These are phyloP conservation scores for Teleogryllus oceanicus DNA, from an alignment of 2,888 invertebrate species.

Conservation along the genomic window DNA sequence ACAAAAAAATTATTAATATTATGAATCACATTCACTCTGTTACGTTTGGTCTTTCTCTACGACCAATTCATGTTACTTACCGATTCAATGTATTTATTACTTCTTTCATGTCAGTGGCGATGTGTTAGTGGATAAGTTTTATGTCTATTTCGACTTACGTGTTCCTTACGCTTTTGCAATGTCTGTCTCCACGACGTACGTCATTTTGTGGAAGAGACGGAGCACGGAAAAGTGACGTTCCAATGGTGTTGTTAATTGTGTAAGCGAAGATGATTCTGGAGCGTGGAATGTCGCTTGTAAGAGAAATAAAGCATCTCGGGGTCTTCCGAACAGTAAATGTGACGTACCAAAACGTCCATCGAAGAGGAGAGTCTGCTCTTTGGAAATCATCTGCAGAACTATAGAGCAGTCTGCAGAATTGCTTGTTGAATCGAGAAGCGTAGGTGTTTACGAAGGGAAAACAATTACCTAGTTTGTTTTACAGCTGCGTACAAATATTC, in stretches of 20 bases:
- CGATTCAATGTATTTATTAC: background rate
- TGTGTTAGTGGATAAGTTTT: background rate
- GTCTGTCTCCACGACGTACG: background rate
- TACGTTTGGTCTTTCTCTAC: background rate
- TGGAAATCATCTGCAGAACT: background rate
- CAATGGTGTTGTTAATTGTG: background rate
- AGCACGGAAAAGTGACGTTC: background rate
- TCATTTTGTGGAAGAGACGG: background rate
- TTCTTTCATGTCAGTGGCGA: slow-evolving; percentile 5
- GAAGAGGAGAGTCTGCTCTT: background rate
- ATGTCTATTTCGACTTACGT: background rate
- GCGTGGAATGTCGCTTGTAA: no score
- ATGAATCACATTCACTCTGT: background rate
- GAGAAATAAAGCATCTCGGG: background rate
- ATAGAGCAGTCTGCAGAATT: no score
- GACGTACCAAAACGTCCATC: background rate
- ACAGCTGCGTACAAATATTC: slow-evolving; percentile 9
- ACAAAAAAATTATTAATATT: background rate
- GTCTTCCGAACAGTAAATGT: background rate
- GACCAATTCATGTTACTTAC: background rate
- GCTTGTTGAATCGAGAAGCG: no score
- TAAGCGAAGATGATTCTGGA: background rate
- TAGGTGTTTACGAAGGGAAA: background rate
- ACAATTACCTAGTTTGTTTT: background rate
- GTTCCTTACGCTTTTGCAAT: slow-evolving; percentile 2